Evolutionary conservation across 2,888 invertebrate genomes (phyloP).

Genomic region (Neelides folsomi): DNA sequence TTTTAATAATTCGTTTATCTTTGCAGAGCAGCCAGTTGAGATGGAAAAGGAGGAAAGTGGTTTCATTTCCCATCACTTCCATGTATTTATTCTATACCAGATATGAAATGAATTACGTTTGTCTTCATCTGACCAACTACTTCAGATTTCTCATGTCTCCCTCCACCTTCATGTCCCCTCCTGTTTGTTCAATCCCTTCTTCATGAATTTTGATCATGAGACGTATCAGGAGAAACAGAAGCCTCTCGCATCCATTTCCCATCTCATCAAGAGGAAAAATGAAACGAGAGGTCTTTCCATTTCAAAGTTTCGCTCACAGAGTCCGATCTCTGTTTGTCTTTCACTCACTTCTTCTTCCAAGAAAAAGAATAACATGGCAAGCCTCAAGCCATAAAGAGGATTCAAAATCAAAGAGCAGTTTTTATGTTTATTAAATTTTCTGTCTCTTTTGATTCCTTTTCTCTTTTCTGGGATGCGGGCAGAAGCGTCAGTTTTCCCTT

Average conservation of each 20-base stretch:
- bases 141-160: constrained; percentile 4
- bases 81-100: too few relatives aligned
- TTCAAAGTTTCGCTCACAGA: too few relatives aligned
- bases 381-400: constrained; percentile 4
- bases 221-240: background rate
- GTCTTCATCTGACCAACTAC: too few relatives aligned
- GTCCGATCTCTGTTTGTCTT: too few relatives aligned
- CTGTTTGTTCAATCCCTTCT: constrained; percentile 18
- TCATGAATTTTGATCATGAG: constrained; percentile 18
- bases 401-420: constrained; percentile 4
- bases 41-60: background rate
- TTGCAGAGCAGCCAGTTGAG: constrained; percentile 11
- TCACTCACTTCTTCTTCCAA: too few relatives aligned
- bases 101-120: too few relatives aligned
- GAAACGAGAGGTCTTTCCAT: too few relatives aligned
- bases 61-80: too few relatives aligned
- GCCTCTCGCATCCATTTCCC: too few relatives aligned
- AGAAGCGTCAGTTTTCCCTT: background rate
- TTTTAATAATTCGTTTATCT: constrained; percentile 28
- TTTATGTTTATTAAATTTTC: constrained; percentile 10
- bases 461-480: background rate
- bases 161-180: constrained; percentile 3
- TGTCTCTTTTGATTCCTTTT: background rate
- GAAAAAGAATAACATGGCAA: background rate
- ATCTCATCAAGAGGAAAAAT: too few relatives aligned